These are phyloP conservation scores for Gadus macrocephalus DNA, from an alignment of 2,113 vertebrate species.

Conservation along the genomic window DNA sequence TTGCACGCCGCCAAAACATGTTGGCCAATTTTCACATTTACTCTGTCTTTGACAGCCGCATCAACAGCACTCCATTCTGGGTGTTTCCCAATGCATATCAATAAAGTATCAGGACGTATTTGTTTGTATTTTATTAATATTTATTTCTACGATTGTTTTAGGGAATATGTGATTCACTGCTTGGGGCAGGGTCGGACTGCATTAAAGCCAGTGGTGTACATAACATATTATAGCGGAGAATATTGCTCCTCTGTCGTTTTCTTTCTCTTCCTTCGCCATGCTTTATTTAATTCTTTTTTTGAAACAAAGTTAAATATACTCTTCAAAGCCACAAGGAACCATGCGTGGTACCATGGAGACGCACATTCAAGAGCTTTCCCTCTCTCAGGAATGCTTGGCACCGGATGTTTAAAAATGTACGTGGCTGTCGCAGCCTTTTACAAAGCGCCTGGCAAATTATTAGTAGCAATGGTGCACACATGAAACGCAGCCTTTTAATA, in stretches of 20 bases:
- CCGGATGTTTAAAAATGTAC: slow-evolving; percentile 59
- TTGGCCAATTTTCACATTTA: slow-evolving; percentile 54
- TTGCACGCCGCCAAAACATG: slow-evolving; percentile 55
- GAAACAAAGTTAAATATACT: slow-evolving; percentile 48
- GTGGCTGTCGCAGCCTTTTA: slow-evolving; percentile 38
- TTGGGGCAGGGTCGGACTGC: slow-evolving; percentile 36
- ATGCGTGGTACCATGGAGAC: slow-evolving; percentile 57
- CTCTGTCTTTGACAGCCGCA: slow-evolving; percentile 53
- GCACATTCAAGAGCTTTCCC: slow-evolving; percentile 47
- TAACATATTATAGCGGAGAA: slow-evolving; percentile 23
- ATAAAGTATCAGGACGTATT: slow-evolving; percentile 58
- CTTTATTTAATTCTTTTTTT: no score
- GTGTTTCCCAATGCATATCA: slow-evolving; percentile 48
- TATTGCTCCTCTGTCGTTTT: slow-evolving; percentile 7
- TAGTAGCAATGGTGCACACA: slow-evolving; percentile 32
- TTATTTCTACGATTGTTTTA: slow-evolving; percentile 21
- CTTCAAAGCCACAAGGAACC: slow-evolving; percentile 49
- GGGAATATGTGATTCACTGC: slow-evolving; percentile 32
- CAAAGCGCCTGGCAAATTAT: slow-evolving; percentile 50
- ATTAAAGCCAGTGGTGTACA: slow-evolving; percentile 28
- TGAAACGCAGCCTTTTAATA: slow-evolving; percentile 32
- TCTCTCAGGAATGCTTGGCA: slow-evolving; percentile 35
- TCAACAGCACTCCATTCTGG: slow-evolving; percentile 53
- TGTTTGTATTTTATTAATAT: slow-evolving; percentile 14
- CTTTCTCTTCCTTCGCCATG: background rate